Conservation (phyloP, 2,888 invertebrate genomes). For the Scaptomyza reducta region DNA sequence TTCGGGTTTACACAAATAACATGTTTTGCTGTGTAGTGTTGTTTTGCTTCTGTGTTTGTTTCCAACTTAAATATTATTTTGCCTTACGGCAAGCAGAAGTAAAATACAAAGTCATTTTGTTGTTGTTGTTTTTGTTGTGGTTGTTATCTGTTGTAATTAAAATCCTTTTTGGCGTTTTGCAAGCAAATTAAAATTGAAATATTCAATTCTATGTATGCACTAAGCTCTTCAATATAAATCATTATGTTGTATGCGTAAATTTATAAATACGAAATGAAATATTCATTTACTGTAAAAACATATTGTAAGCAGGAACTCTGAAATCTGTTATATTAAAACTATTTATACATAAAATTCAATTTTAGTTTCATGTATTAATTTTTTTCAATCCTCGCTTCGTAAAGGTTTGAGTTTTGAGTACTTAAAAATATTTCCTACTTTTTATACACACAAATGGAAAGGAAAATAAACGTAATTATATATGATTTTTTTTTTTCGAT, state of each 20-base stretch:
- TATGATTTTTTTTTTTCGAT: too few species aligned
- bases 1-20: constrained; percentile 55
- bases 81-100: constrained; percentile 16
- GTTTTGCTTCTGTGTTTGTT: constrained; percentile 10
- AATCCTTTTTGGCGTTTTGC: constrained; percentile 18
- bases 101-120: constrained; percentile 33
- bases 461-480: too few species aligned
- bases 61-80: constrained; percentile 29
- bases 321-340: too few species aligned
- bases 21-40: constrained; percentile 27
- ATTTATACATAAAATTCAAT: too few species aligned
- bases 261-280: not conserved
- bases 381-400: too few species aligned
- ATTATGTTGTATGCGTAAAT: not conserved
- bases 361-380: too few species aligned
- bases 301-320: too few species aligned
- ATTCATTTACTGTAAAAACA: too few species aligned
- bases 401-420: too few species aligned
- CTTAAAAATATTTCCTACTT: too few species aligned
- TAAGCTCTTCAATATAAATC: not conserved
- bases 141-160: constrained; percentile 21
- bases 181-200: not conserved
- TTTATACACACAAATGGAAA: too few species aligned
- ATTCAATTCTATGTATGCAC: not conserved
- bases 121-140: not conserved